Base-by-base conservation (phyloP, 2,888 invertebrate species). In the Scaptomyza reducta region DNA sequence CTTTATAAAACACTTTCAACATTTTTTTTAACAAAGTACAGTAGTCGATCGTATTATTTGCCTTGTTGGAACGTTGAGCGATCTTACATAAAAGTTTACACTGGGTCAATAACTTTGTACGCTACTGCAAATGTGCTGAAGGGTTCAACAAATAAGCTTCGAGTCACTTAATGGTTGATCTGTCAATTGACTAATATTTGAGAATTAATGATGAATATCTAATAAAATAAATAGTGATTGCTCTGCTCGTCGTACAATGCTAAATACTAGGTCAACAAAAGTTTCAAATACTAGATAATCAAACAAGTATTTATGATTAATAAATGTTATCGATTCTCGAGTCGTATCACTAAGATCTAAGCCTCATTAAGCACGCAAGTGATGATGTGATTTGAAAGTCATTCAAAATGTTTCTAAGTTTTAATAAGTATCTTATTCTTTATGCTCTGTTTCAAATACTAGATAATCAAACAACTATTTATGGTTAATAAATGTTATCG, bases 1-100 rank as follows among this genome's bases (percentile, higher is more conserved):
- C 35, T 13, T 13, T 13, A 6, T 7, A 7, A 27, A 33, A 33
- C 33, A 22, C 22, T 22, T 22, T 3, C 22, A 22, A 22, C 22
- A 22, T 13, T 33, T 33, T 31, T 13, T 56, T 14, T 27, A 35
- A 57, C 27, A 44, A 57, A 66, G 61, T 59, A 51, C 59, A 35
- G 46, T 56, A 47, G 58, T 41, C 38, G 47, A 53, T 53, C n/a
- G n/a, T 56, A 49, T 53, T 73, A 58, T 75, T 76, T 76, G 25
- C 31, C n/a, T 59, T 33, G 7, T 38, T 6, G 6, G 55, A 71
- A 50, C 55, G 29, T 10, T 50, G 33, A 35, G 29, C 31, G 27
- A 16, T 29, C 44, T 38, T 22, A 22, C 14, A 50, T 18, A 35
- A 25, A 41, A 42, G 64, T 50, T 29, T 53, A 35, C 75, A 49